Evolutionary conservation across 2,797 vertebrate species (phyloP).

Genomic region (Xenops minutus): DNA sequence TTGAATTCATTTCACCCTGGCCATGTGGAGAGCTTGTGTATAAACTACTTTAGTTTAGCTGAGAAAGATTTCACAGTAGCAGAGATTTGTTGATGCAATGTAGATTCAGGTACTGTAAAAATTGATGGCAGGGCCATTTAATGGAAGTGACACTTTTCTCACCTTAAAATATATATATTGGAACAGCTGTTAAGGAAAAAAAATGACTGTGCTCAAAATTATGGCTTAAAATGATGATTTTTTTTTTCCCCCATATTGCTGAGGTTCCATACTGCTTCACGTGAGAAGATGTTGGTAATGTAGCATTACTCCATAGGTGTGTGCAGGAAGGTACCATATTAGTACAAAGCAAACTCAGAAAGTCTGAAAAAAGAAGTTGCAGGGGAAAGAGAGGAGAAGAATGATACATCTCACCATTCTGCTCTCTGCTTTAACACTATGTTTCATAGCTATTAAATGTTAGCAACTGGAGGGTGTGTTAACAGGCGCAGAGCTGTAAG

Average conservation of each 20-base stretch:
- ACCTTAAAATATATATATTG: background rate
- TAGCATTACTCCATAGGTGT: accelerated
- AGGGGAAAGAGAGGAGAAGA: background rate
- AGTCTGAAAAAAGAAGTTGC: background rate
- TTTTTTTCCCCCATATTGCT: background rate
- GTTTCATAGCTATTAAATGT: background rate
- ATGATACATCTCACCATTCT: background rate
- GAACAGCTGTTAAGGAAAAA: background rate
- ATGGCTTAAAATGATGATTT: accelerated
- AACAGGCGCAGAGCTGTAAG: conserved; percentile 22
- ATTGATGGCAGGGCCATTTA: background rate
- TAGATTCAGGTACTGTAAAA: background rate
- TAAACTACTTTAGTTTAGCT: background rate
- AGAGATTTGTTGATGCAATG: background rate
- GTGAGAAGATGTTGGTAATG: background rate
- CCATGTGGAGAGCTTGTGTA: background rate
- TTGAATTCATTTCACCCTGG: background rate
- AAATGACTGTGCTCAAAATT: background rate
- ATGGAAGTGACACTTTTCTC: background rate
- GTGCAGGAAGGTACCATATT: background rate
- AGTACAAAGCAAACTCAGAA: background rate
- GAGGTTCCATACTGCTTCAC: background rate
- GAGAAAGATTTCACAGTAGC: background rate
- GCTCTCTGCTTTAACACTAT: background rate
- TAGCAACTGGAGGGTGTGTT: background rate